Base-by-base conservation (phyloP, 2,888 invertebrate species). In the Nemotelus nigrinus region DNA sequence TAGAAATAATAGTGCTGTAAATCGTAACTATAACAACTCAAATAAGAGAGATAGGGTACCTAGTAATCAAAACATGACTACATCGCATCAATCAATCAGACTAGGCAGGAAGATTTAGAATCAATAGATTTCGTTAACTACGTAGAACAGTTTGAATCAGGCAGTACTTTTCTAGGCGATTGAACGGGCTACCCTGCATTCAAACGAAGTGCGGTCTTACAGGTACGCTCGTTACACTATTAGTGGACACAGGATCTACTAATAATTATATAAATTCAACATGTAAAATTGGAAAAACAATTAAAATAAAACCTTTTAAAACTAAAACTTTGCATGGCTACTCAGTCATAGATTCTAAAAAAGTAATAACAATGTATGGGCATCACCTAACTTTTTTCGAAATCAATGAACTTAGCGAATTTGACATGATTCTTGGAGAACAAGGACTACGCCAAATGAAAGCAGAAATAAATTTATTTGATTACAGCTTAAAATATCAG, bases 161-260 rank as follows among this genome's bases (percentile, higher is more conserved):
- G 41, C 0, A 63, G 63, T 63, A n/a, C 2, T 63, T 63, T 63
- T 63, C 2, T 63, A 63, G 63, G 25, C 39, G 39, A n/a, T 43
- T 41, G 7, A 8, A 43, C 41, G 41, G 63, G 39, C 43, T 41
- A 43, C 3, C 63, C 4, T 63, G 43, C 43, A 7, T 63, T 25
- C 7, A 25, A 63, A 39, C 43, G 43, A 63, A 63, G 2, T 8
- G 25, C 4, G 43, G 43, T 43, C 39, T 7, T 43, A 8, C 63
- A 43, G 63, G 43, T 63, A 2, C 25, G 43, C 39, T 2, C 63
- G 25, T 63, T 41, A 25, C 39, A n/a, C 39, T 63, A 43, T 10
- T 63, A 7, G 41, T 63, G 6, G 63, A 63, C 63, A 43, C 63
- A 7, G 63, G 63, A 63, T n/a, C n/a, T 25, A 63, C 63, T 4